A percentile compares a stretch with the other conserved stretches of the same genome.
Conservation (phyloP, 2,797 vertebrate genomes). For the Avahi laniger region DNA sequence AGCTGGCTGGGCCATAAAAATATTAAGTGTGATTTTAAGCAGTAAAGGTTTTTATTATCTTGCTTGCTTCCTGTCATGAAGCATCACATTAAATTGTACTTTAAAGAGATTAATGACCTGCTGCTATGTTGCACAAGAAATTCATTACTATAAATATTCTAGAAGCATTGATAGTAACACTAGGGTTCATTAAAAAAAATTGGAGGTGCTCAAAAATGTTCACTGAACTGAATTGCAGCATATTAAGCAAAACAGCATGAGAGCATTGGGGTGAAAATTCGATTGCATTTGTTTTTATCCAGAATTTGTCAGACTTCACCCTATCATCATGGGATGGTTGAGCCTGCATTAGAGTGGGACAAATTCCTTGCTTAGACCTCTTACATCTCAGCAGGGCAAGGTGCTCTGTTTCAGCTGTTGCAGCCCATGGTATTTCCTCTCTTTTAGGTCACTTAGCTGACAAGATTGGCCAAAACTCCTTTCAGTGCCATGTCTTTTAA, state of each 20-base stretch:
- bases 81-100: conserved; percentile 84
- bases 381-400: neutral
- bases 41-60: conserved; percentile 85
- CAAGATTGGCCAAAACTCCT: neutral
- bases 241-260: conserved; percentile 59
- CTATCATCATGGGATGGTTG: neutral
- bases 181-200: conserved; percentile 69
- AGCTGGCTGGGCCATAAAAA: conserved; percentile 84
- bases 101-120: conserved; percentile 83
- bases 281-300: conserved; percentile 54
- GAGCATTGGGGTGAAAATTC: conserved; percentile 39
- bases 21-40: conserved; percentile 85
- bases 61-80: conserved; percentile 85
- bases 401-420: neutral
- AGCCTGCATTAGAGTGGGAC: neutral
- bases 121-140: conserved; percentile 77
- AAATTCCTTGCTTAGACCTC: neutral
- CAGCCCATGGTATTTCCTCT: neutral
- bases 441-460: neutral
- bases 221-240: neutral
- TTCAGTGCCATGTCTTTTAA: neutral
- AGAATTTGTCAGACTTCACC: conserved; percentile 40
- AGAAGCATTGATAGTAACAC: conserved; percentile 78
- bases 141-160: conserved; percentile 77
- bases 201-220: conserved; percentile 53